Conservation (phyloP, 2,113 vertebrate genomes). For the Caloenas nicobarica region DNA sequence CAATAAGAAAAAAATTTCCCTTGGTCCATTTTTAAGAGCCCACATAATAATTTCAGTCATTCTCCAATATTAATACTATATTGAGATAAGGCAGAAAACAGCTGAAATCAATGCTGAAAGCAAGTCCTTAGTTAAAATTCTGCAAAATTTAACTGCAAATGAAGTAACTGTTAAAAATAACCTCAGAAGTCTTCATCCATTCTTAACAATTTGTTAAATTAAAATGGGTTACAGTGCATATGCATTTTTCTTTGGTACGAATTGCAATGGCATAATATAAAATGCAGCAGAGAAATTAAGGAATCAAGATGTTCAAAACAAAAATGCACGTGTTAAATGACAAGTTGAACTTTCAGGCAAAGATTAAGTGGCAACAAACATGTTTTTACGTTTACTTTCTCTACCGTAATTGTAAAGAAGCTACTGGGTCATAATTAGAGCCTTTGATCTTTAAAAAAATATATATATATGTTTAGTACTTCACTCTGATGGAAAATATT, state of each 20-base stretch:
- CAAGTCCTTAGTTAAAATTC: background rate
- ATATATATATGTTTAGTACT: background rate
- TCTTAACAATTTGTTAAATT: background rate
- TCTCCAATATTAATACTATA: background rate
- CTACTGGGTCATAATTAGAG: background rate
- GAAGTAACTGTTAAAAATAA: background rate
- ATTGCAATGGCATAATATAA: background rate
- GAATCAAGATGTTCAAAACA: background rate
- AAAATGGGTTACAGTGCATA: background rate
- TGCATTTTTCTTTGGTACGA: background rate
- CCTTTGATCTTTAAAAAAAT: background rate
- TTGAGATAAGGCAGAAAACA: background rate
- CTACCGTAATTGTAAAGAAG: background rate
- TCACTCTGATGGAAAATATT: background rate
- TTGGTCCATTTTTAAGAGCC: background rate
- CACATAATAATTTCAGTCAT: background rate
- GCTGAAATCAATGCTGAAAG: background rate
- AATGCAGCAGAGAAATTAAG: background rate
- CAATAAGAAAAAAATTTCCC: background rate
- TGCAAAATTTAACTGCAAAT: background rate
- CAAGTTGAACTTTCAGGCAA: background rate
- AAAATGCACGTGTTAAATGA: background rate
- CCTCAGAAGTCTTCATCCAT: background rate
- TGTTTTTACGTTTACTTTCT: background rate
- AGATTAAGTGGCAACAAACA: rapidly evolving